A percentile compares a stretch with the other conserved stretches of the same genome.
These are phyloP conservation scores for Corvus moneduloides DNA, from an alignment of 2,113 vertebrate genomes.

Conservation along the genomic window DNA sequence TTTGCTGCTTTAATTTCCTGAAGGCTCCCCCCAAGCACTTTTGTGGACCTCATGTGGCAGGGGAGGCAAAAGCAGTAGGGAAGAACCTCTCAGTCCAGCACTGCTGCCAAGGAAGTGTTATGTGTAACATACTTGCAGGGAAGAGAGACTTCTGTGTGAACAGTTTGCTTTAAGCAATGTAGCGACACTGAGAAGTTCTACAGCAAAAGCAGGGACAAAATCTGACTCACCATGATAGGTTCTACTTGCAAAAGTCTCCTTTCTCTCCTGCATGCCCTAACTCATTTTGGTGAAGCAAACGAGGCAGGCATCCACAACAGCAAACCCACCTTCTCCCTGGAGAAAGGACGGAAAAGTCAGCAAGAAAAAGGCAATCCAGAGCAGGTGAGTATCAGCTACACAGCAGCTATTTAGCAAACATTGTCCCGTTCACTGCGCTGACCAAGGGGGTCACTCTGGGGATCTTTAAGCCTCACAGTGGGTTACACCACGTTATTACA, in stretches of 20 bases:
- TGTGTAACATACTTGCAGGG: not conserved
- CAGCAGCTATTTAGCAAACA: not conserved
- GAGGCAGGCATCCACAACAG: not conserved
- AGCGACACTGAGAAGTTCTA: not conserved
- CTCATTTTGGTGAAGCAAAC: not conserved
- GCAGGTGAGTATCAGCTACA: not conserved
- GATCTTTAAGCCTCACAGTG: not conserved
- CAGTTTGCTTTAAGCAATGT: not conserved
- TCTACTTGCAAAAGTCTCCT: not conserved
- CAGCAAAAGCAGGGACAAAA: not conserved
- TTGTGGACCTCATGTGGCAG: not conserved
- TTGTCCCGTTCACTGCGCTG: not conserved
- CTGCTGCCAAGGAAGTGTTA: not conserved
- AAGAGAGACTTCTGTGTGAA: not conserved
- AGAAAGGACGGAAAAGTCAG: not conserved
- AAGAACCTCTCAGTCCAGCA: not conserved
- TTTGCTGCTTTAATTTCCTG: not conserved
- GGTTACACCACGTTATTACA: not conserved
- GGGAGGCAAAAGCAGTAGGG: not conserved
- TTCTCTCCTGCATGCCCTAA: slow-evolving; percentile 2
- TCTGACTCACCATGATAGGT: slow-evolving; percentile 46
- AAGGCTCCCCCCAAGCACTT: not conserved
- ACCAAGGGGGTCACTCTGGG: not conserved
- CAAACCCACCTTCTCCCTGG: slow-evolving; percentile 6
- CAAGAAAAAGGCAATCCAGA: not conserved